phyloP scores from a whole-genome alignment of 2,888 invertebrate genomes.

The Bombylius major region DNA sequence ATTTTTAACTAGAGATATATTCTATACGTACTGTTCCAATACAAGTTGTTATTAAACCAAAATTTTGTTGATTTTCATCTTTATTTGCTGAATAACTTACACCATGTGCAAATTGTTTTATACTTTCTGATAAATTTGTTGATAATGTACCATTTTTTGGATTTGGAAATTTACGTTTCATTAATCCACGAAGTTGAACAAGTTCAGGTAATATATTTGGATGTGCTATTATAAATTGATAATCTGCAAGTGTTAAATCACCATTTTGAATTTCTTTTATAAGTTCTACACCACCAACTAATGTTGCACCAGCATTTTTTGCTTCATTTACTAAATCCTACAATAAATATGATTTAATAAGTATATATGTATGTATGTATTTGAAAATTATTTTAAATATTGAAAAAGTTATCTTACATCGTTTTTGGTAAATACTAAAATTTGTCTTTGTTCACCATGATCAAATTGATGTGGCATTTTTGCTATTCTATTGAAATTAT shows the following conservation, averaged over 20 bases:
- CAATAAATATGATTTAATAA: background rate
- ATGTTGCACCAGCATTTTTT: slow-evolving; percentile 54
- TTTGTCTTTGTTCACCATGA: slow-evolving; percentile 51
- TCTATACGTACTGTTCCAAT: slow-evolving; percentile 60
- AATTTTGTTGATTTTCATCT: slow-evolving; percentile 58
- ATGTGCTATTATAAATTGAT: slow-evolving; percentile 62
- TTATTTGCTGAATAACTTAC: slow-evolving; percentile 53
- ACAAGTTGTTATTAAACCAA: slow-evolving; percentile 50
- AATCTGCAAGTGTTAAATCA: slow-evolving; percentile 52
- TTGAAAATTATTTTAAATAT: background rate
- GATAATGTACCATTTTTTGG: slow-evolving; percentile 53
- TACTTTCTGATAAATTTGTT: slow-evolving; percentile 45
- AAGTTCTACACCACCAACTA: slow-evolving; percentile 59
- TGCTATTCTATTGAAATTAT: slow-evolving; percentile 53
- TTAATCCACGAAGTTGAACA: slow-evolving; percentile 58
- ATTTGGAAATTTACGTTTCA: slow-evolving; percentile 67
- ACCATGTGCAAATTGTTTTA: slow-evolving; percentile 54
- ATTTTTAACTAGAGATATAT: slow-evolving; percentile 1
- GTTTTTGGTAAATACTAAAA: slow-evolving; percentile 65
- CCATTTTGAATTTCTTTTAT: slow-evolving; percentile 68
- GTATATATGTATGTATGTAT: background rate
- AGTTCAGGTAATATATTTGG: slow-evolving; percentile 67
- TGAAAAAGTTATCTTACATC: slow-evolving; percentile 26
- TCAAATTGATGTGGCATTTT: slow-evolving; percentile 57
- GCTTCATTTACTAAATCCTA: slow-evolving; percentile 41